These are phyloP conservation scores for Camelus bactrianus DNA, from an alignment of 2,113 vertebrate genomes.

Conservation along the genomic window DNA sequence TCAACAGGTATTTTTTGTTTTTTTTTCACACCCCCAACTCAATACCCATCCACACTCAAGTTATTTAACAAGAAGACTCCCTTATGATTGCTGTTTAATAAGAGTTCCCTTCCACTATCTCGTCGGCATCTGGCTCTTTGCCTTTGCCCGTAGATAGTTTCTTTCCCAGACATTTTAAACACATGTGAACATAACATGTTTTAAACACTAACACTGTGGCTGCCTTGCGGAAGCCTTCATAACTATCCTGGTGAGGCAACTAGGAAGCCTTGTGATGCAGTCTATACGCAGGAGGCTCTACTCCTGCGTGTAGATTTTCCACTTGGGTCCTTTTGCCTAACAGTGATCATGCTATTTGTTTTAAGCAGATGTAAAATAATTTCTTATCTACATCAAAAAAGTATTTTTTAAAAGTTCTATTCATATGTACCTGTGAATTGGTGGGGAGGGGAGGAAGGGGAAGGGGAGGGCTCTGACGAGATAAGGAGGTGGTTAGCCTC, in stretches of 20 bases:
- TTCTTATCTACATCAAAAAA: neutral
- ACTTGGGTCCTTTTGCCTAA: neutral
- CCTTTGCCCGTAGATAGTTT: neutral
- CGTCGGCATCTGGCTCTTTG: neutral
- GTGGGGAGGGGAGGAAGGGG: neutral
- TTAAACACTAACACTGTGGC: neutral
- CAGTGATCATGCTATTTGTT: neutral
- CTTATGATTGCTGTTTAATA: neutral
- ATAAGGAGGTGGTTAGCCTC: neutral
- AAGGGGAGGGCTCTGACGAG: neutral
- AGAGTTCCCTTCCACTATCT: neutral
- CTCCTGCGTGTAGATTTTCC: neutral
- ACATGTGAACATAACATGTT: neutral
- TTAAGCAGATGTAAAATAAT: conserved; percentile 7
- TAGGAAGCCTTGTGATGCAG: neutral
- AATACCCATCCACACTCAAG: neutral
- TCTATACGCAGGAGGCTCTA: neutral
- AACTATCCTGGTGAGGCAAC: neutral
- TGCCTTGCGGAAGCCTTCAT: neutral
- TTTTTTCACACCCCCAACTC: neutral
- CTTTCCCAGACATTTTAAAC: conserved; percentile 15
- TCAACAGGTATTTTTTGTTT: neutral
- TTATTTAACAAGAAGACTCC: neutral
- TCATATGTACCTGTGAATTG: neutral
- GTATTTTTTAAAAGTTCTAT: neutral